A percentile compares a stretch with the other conserved stretches of the same genome.
These are phyloP conservation scores for Phlogophora meticulosa DNA, from an alignment of 2,888 invertebrate species.

Conservation along the genomic window DNA sequence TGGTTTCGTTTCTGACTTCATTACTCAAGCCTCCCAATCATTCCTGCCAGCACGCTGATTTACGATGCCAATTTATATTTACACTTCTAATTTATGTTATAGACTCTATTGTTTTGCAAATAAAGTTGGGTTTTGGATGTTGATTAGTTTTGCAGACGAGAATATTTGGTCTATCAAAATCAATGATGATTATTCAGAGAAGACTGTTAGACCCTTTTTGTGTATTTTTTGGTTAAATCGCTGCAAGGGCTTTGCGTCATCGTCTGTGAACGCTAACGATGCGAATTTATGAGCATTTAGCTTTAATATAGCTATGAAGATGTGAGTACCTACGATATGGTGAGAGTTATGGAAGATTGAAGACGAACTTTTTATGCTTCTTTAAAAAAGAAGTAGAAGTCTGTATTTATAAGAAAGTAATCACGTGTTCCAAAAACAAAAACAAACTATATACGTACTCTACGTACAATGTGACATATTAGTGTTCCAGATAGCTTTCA, in stretches of 20 bases:
- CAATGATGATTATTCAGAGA: slow-evolving; percentile 77
- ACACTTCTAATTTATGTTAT: neutral
- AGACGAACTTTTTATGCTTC: neutral
- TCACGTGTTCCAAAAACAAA: slow-evolving; percentile 49
- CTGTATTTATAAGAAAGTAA: no score
- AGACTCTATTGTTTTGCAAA: neutral
- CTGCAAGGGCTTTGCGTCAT: slow-evolving; percentile 83
- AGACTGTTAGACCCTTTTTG: slow-evolving; percentile 69
- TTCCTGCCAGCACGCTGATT: slow-evolving; percentile 59
- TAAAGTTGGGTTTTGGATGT: slow-evolving; percentile 52
- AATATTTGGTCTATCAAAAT: slow-evolving; percentile 50
- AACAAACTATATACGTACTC: slow-evolving; percentile 45
- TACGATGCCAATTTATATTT: slow-evolving; percentile 24
- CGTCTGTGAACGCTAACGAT: slow-evolving; percentile 82
- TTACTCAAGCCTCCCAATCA: slow-evolving; percentile 66
- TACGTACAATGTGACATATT: slow-evolving; percentile 42
- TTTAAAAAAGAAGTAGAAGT: no score
- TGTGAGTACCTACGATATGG: neutral
- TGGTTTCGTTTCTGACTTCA: slow-evolving; percentile 68
- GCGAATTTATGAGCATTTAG: slow-evolving; percentile 17
- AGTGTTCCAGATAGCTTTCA: slow-evolving; percentile 52
- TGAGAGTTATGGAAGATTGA: neutral
- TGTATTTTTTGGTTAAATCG: slow-evolving; percentile 70
- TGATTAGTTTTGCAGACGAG: slow-evolving; percentile 30
- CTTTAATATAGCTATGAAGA: slow-evolving; percentile 4